These are phyloP conservation scores for Hoplostethus atlanticus DNA, from an alignment of 2,797 vertebrate genomes.

Conservation along the genomic window DNA sequence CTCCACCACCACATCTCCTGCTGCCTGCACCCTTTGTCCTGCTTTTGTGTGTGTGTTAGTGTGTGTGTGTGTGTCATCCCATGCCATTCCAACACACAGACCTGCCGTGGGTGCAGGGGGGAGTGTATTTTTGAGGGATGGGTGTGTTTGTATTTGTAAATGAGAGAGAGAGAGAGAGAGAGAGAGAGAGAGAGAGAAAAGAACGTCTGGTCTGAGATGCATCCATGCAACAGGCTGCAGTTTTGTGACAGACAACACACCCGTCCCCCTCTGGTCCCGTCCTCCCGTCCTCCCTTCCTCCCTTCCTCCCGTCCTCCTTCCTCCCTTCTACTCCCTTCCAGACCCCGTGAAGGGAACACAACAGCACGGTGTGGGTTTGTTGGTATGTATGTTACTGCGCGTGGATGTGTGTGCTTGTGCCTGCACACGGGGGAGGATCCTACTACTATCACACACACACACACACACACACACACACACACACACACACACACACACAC, in stretches of 20 bases:
- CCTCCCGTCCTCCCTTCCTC: too few species aligned
- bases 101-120: background rate
- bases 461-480: slow-evolving; percentile 24
- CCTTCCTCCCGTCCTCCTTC: too few species aligned
- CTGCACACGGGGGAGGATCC: background rate
- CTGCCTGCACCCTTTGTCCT: slow-evolving; percentile 73
- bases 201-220: slow-evolving; percentile 10
- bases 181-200: slow-evolving; percentile 12
- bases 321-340: background rate
- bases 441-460: slow-evolving; percentile 11
- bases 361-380: background rate
- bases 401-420: background rate
- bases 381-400: background rate
- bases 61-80: slow-evolving; percentile 17
- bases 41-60: slow-evolving; percentile 30
- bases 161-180: background rate
- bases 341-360: background rate
- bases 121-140: background rate
- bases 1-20: slow-evolving; percentile 65
- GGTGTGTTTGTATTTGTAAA: background rate
- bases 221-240: slow-evolving; percentile 39
- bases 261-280: background rate
- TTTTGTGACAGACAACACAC: slow-evolving; percentile 38
- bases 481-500: slow-evolving; percentile 34
- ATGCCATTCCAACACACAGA: slow-evolving; percentile 63